Conservation (phyloP, 2,888 invertebrate species). For the Agonopterix alstromeriana region DNA sequence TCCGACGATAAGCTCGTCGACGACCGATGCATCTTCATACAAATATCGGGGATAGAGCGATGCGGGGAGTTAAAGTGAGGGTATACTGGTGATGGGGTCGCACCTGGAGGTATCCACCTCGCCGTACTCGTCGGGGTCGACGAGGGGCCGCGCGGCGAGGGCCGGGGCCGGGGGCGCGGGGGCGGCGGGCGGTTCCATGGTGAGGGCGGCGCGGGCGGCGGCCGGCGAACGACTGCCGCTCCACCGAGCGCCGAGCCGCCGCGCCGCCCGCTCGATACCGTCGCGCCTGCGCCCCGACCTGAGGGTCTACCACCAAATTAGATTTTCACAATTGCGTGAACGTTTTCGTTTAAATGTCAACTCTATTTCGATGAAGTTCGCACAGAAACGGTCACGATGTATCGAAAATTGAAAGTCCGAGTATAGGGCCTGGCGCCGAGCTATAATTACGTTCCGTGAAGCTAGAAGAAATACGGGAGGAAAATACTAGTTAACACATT, state of each 20-base stretch:
- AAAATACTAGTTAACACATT: too few species aligned
- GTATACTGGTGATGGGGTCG: constrained; percentile 26
- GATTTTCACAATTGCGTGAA: too few species aligned
- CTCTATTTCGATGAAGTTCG: too few species aligned
- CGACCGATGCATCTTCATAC: too few species aligned
- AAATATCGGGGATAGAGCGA: not conserved
- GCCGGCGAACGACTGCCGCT: not conserved
- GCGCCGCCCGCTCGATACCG: constrained; percentile 1
- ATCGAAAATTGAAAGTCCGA: too few species aligned
- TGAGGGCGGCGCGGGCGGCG: constrained; percentile 22
- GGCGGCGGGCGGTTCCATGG: constrained; percentile 36
- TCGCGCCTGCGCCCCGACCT: constrained; percentile 2
- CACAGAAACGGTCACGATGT: too few species aligned
- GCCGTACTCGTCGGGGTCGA: constrained; percentile 88
- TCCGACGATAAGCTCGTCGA: too few species aligned
- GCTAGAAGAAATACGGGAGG: too few species aligned
- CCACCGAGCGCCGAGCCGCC: constrained; percentile 13
- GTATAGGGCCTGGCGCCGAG: too few species aligned
- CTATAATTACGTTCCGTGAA: too few species aligned
- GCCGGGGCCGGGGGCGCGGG: constrained; percentile 48
- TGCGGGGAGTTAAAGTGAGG: not conserved
- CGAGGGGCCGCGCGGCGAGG: constrained; percentile 79
- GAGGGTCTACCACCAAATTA: not conserved
- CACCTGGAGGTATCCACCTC: constrained; percentile 90
- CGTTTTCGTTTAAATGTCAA: too few species aligned